These are phyloP conservation scores for Spilogale gracilis DNA, from an alignment of 2,113 vertebrate genomes.

Conservation along the genomic window DNA sequence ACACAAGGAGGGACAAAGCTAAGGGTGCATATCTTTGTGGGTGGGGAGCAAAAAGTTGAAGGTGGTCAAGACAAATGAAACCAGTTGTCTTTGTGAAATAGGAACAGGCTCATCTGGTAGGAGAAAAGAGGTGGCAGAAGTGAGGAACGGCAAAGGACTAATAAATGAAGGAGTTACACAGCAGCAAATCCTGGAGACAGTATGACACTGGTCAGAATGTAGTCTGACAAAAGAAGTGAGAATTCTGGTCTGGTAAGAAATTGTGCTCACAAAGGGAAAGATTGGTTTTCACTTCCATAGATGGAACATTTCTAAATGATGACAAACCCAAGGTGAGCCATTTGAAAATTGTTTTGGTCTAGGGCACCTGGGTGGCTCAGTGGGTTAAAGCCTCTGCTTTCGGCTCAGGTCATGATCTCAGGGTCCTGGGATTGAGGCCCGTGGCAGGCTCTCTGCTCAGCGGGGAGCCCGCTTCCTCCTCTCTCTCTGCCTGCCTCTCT, in stretches of 20 bases:
- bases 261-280: background rate
- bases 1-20: background rate
- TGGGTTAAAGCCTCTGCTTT: no score
- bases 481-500: no score
- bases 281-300: background rate
- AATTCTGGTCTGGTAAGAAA: background rate
- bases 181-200: background rate
- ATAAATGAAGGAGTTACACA: background rate
- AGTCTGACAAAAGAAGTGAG: conserved; percentile 15
- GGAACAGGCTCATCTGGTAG: background rate
- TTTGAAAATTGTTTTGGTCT: background rate
- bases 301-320: background rate
- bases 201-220: conserved; percentile 15
- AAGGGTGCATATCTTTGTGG: background rate
- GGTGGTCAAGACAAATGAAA: background rate
- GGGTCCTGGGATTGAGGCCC: no score
- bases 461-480: no score
- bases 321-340: background rate
- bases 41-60: background rate
- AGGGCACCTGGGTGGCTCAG: no score
- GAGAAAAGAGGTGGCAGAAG: background rate
- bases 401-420: no score
- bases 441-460: no score
- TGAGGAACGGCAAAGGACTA: background rate
- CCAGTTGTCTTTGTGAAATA: background rate